A percentile compares a stretch with the other conserved stretches of the same genome.
phyloP scores from a whole-genome alignment of 2,888 invertebrate species.

The Cerceris rybyensis region DNA sequence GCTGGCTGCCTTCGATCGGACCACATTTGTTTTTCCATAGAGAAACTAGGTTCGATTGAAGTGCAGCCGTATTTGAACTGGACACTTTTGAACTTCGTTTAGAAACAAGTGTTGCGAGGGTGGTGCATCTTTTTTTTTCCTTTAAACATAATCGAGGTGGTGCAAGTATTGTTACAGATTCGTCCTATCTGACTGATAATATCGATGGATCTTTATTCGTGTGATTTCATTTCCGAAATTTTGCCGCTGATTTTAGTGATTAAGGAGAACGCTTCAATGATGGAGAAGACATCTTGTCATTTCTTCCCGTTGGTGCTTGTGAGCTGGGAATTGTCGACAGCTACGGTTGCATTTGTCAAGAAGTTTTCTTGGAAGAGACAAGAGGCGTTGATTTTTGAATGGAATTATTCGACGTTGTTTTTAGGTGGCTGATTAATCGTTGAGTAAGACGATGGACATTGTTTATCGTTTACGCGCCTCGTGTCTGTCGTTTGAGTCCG shows the following conservation, averaged over 20 bases:
- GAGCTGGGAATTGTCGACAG: too few species aligned
- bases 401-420: not conserved
- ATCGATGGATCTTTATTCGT: too few species aligned
- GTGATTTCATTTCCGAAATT: too few species aligned
- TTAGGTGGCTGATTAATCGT: slow-evolving; percentile 28
- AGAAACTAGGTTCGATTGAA: slow-evolving; percentile 63
- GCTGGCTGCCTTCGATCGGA: slow-evolving; percentile 73
- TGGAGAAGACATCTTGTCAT: too few species aligned
- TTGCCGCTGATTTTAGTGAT: too few species aligned
- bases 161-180: not conserved
- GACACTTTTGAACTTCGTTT: slow-evolving; percentile 62
- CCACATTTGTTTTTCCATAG: slow-evolving; percentile 10
- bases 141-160: not conserved
- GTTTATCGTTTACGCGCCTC: slow-evolving; percentile 14
- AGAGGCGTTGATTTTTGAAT: not conserved
- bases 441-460: slow-evolving; percentile 7
- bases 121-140: slow-evolving; percentile 62
- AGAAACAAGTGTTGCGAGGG: slow-evolving; percentile 61
- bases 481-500: slow-evolving; percentile 11
- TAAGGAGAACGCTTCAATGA: too few species aligned
- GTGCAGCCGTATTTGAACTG: slow-evolving; percentile 74
- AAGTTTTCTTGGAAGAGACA: not conserved
- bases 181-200: too few species aligned
- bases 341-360: not conserved
- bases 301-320: too few species aligned